Percentiles rank a stretch among this genome's conserved stretches.
phyloP scores from a whole-genome alignment of 2,888 invertebrate species.

The Harpalus rufipes region DNA sequence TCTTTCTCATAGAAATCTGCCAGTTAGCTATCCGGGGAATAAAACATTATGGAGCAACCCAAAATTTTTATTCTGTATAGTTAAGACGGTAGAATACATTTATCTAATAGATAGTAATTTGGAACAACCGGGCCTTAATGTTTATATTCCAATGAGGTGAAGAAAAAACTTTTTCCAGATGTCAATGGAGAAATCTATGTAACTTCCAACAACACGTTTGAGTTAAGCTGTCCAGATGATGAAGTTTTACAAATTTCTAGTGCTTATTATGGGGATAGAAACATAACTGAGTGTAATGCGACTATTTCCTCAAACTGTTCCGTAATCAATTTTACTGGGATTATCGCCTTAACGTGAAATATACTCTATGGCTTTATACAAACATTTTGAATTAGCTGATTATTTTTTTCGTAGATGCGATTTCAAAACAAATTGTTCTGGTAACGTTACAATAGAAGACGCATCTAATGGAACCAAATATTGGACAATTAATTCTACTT shows the following conservation, averaged over 20 bases:
- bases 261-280: background rate
- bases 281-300: background rate
- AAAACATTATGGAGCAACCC: too few species aligned
- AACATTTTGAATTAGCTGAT: background rate
- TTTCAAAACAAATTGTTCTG: background rate
- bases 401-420: background rate
- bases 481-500: background rate
- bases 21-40: too few species aligned
- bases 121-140: too few species aligned
- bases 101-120: too few species aligned
- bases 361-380: background rate
- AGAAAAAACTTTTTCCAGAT: background rate
- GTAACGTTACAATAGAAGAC: background rate
- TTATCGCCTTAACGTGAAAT: background rate
- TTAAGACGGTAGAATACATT: too few species aligned
- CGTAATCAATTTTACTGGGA: background rate
- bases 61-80: too few species aligned
- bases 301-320: background rate
- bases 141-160: too few species aligned
- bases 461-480: background rate
- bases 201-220: background rate
- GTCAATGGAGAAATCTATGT: background rate
- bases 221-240: background rate
- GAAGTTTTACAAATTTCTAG: background rate
- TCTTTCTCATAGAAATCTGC: too few species aligned